phyloP scores from a whole-genome alignment of 2,113 vertebrate genomes.

The Oreochromis tanganicae region DNA sequence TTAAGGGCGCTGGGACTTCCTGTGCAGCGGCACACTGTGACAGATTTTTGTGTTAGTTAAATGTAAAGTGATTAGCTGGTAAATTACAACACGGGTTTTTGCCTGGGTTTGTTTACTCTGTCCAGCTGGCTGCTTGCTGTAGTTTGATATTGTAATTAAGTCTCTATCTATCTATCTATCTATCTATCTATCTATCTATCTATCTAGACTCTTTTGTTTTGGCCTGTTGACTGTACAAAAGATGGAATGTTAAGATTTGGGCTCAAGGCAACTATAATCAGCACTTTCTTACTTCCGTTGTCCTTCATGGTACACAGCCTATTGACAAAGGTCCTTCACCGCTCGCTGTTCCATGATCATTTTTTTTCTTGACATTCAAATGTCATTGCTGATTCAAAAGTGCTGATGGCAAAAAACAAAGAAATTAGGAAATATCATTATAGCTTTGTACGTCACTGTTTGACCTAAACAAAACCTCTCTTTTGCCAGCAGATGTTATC shows the following conservation, averaged over 20 bases:
- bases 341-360: neutral
- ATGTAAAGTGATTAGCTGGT: neutral
- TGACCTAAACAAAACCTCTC: slow-evolving; percentile 41
- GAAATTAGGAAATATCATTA: slow-evolving; percentile 14
- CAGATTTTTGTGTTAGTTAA: neutral
- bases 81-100: neutral
- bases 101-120: neutral
- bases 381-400: neutral
- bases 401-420: slow-evolving; percentile 4
- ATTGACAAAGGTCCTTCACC: neutral
- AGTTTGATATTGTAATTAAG: neutral
- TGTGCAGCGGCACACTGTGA: neutral
- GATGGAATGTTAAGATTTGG: neutral
- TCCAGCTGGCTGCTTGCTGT: neutral
- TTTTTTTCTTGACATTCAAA: slow-evolving; percentile 11
- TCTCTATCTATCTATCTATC: neutral
- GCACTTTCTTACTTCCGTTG: neutral
- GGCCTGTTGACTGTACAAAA: neutral
- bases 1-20: neutral
- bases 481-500: slow-evolving; percentile 55
- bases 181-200: neutral
- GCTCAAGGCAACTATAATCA: neutral
- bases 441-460: slow-evolving; percentile 25
- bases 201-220: neutral
- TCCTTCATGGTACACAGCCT: neutral